A percentile compares a stretch with the other conserved stretches of the same genome.
Conservation (phyloP, 2,113 vertebrate genomes). For the Petrocephalus microphthalmus region DNA sequence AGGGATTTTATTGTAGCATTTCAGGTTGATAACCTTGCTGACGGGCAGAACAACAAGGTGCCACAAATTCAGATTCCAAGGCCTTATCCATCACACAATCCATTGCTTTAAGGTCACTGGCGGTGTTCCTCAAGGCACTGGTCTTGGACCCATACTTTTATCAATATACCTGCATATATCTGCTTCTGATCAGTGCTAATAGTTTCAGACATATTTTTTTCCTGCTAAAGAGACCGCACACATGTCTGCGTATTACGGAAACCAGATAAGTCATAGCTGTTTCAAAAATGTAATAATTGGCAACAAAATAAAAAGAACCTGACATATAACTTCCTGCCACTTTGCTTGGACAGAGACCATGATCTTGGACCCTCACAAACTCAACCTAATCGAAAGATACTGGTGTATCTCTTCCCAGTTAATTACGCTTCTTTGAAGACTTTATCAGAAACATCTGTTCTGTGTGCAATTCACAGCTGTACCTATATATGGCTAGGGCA, state of each 20-base stretch:
- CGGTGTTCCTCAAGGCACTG: neutral
- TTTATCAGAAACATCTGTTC: neutral
- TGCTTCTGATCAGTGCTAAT: neutral
- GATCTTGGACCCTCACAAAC: neutral
- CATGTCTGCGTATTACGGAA: neutral
- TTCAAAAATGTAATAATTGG: neutral
- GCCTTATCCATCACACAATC: neutral
- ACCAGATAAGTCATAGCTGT: neutral
- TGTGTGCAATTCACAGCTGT: neutral
- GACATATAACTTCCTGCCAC: slow-evolving; percentile 10
- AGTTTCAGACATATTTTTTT: neutral
- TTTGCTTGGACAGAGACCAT: neutral
- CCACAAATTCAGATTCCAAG: neutral
- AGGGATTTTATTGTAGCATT: neutral
- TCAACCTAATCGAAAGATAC: neutral
- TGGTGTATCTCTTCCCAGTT: neutral
- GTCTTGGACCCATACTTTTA: neutral
- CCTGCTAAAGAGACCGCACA: neutral
- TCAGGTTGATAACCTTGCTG: neutral
- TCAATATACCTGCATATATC: neutral
- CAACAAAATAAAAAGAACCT: neutral
- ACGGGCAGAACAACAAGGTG: neutral
- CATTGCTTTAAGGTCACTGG: neutral
- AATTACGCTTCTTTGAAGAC: neutral
- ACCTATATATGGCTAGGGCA: neutral